phyloP scores from a whole-genome alignment of 2,888 invertebrate species.

The Drosophila kanekoi region DNA sequence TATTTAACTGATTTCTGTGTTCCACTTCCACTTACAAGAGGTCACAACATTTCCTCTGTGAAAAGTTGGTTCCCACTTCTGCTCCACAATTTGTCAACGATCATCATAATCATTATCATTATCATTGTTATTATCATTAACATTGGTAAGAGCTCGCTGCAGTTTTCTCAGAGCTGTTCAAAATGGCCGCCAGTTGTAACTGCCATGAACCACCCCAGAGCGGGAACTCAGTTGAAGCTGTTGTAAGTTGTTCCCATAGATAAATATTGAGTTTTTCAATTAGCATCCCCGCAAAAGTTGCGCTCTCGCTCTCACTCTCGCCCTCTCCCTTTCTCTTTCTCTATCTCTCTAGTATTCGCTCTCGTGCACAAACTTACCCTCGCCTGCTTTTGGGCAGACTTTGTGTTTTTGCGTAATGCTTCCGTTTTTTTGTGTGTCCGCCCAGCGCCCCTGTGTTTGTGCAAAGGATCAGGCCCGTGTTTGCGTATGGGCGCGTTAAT shows the following conservation, averaged over 20 bases:
- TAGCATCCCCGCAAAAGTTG: slow-evolving; percentile 65
- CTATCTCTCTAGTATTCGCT: background rate
- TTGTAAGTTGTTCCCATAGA: slow-evolving; percentile 51
- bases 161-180: slow-evolving; percentile 24
- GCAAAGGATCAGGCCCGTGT: slow-evolving; percentile 83
- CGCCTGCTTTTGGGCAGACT: slow-evolving; percentile 27
- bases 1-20: slow-evolving; percentile 70
- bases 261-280: slow-evolving; percentile 78
- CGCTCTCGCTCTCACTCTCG: slow-evolving; percentile 4
- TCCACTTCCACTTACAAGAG: slow-evolving; percentile 48
- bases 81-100: slow-evolving; percentile 44
- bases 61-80: slow-evolving; percentile 23
- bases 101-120: slow-evolving; percentile 20
- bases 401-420: slow-evolving; percentile 22
- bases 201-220: slow-evolving; percentile 36
- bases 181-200: slow-evolving; percentile 61
- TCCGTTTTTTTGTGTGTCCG: slow-evolving; percentile 9
- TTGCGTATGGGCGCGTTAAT: slow-evolving; percentile 82
- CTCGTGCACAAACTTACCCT: slow-evolving; percentile 34
- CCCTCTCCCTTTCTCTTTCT: slow-evolving; percentile 1
- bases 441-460: slow-evolving; percentile 69
- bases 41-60: slow-evolving; percentile 47
- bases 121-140: background rate
- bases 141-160: background rate
- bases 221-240: slow-evolving; percentile 18